These are phyloP conservation scores for Cerastis rubricosa DNA, from an alignment of 2,888 invertebrate species.

Conservation along the genomic window DNA sequence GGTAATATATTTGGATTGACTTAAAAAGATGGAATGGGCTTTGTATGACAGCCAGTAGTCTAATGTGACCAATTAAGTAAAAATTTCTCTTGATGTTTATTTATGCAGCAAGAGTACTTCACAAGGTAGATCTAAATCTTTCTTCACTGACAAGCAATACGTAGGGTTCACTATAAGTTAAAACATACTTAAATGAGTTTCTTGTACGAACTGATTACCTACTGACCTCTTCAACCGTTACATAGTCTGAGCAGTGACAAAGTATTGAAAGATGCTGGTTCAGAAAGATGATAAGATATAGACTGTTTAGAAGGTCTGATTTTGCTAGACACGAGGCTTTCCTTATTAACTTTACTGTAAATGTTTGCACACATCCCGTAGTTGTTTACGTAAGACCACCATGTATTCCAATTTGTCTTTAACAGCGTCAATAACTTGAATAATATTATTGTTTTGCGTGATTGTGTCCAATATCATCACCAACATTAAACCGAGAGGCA, in stretches of 20 bases:
- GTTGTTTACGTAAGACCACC: no score
- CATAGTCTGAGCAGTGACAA: neutral
- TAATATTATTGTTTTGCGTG: neutral
- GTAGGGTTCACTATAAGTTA: neutral
- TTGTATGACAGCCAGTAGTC: neutral
- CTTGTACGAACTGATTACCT: neutral
- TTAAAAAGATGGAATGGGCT: neutral
- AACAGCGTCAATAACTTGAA: neutral
- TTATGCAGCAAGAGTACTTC: no score
- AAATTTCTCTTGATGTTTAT: neutral
- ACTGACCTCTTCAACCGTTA: conserved; percentile 10
- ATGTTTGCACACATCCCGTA: neutral
- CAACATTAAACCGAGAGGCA: no score
- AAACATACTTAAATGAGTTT: neutral
- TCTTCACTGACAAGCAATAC: no score
- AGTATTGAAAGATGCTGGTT: conserved; percentile 25
- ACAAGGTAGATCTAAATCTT: no score
- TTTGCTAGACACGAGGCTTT: neutral
- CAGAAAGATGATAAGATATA: neutral
- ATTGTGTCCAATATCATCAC: neutral
- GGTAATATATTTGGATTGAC: no score
- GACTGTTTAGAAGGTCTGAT: neutral
- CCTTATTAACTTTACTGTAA: neutral
- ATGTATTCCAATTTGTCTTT: conserved; percentile 1
- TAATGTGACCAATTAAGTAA: neutral